These are phyloP conservation scores for Rhorus exstirpatorius DNA, from an alignment of 2,888 invertebrate genomes.

Conservation along the genomic window DNA sequence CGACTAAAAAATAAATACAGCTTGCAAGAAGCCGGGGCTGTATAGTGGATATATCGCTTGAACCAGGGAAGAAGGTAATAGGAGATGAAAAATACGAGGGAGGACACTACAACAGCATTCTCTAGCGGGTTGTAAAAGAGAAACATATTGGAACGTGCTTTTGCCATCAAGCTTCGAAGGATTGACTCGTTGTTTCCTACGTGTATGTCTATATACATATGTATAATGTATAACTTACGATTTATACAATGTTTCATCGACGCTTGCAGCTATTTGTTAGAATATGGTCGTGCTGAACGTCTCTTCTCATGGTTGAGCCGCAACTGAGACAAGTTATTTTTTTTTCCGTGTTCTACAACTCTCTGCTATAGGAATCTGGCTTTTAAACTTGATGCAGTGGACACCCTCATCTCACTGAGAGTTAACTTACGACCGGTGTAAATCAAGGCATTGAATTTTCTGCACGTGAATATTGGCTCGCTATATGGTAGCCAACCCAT, in stretches of 20 bases:
- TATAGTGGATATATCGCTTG: slow-evolving; percentile 34
- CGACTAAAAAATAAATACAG: slow-evolving; percentile 46
- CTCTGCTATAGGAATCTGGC: background rate
- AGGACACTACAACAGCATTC: slow-evolving; percentile 54
- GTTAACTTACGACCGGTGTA: slow-evolving; percentile 80
- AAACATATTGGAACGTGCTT: slow-evolving; percentile 27
- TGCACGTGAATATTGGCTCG: slow-evolving; percentile 76
- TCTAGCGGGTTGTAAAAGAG: slow-evolving; percentile 65
- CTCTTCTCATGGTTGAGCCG: background rate
- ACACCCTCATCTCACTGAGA: background rate
- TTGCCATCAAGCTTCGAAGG: slow-evolving; percentile 13
- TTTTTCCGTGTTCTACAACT: background rate
- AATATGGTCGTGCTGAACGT: slow-evolving; percentile 15
- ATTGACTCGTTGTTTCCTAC: slow-evolving; percentile 1
- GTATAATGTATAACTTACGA: background rate
- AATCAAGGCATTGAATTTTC: slow-evolving; percentile 82
- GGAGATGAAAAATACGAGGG: slow-evolving; percentile 67
- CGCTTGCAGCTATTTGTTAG: background rate
- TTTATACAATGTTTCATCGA: background rate
- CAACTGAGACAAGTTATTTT: background rate
- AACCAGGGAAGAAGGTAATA: slow-evolving; percentile 34
- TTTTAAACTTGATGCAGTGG: background rate
- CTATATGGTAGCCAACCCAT: background rate
- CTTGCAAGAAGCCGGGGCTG: slow-evolving; percentile 52
- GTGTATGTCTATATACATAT: background rate